Percentiles rank a stretch among this genome's conserved stretches.
phyloP scores from a whole-genome alignment of 2,113 vertebrate genomes.

The Hippocampus mohnikei region DNA sequence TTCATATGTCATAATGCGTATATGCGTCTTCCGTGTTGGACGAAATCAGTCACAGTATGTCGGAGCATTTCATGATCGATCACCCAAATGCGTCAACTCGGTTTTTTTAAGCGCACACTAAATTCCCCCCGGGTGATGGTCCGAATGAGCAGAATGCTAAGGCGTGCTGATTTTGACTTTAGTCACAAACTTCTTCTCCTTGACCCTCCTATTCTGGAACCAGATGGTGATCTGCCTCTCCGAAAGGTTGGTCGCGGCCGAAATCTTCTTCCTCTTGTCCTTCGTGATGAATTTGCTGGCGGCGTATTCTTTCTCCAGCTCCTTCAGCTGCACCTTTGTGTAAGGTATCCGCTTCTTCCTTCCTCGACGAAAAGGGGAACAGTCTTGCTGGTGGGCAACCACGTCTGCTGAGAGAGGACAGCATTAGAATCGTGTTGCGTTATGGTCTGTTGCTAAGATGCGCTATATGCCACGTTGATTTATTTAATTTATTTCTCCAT shows the following conservation, averaged over 20 bases:
- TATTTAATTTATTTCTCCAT: no score
- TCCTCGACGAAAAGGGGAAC: constrained; percentile 85
- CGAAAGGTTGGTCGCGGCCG: constrained; percentile 83
- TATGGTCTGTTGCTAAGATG: neutral
- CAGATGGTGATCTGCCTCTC: constrained; percentile 96
- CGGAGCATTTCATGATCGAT: neutral
- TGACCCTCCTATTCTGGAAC: constrained; percentile 94
- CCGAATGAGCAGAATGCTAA: constrained; percentile 38
- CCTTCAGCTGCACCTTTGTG: constrained; percentile 88
- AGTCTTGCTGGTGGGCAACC: constrained; percentile 79
- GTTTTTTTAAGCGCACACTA: neutral
- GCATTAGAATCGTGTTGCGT: neutral
- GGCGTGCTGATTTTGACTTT: constrained; percentile 82
- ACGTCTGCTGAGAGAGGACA: constrained; percentile 75
- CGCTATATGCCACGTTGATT: neutral
- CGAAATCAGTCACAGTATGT: neutral
- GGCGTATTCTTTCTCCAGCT: constrained; percentile 91
- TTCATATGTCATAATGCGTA: neutral
- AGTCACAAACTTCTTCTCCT: constrained; percentile 91
- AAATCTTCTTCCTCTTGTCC: constrained; percentile 93
- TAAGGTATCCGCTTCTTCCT: constrained; percentile 93
- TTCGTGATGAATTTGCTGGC: constrained; percentile 95
- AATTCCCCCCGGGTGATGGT: neutral
- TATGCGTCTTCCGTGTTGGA: neutral
- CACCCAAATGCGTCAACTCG: neutral